Conservation (phyloP, 2,113 vertebrate species). For the Chaetura pelagica region DNA sequence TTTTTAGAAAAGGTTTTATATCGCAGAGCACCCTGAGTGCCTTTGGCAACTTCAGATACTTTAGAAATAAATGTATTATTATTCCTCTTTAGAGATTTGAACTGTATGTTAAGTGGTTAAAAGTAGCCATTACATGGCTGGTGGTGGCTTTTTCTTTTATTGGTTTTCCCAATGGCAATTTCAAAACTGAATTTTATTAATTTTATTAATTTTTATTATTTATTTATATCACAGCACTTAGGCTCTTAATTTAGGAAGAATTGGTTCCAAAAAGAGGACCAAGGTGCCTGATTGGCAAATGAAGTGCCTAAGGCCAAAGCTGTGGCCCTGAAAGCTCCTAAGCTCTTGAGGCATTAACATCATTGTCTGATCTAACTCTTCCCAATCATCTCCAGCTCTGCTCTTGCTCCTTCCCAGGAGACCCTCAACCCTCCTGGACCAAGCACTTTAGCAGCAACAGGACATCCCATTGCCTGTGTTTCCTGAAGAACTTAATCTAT, state of each 20-base stretch:
- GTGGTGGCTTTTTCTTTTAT: slow-evolving; percentile 67
- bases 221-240: slow-evolving; percentile 55
- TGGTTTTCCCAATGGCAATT: slow-evolving; percentile 61
- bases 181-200: slow-evolving; percentile 60
- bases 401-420: not conserved
- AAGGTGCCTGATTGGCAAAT: slow-evolving; percentile 6
- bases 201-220: slow-evolving; percentile 72
- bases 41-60: slow-evolving; percentile 71
- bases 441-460: not conserved
- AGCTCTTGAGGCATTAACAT: not conserved
- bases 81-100: slow-evolving; percentile 72
- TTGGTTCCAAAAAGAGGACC: not conserved
- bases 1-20: slow-evolving; percentile 67
- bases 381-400: not conserved
- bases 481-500: not conserved
- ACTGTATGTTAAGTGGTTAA: slow-evolving; percentile 71
- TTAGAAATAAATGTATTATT: slow-evolving; percentile 73
- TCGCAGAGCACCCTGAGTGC: slow-evolving; percentile 64
- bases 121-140: slow-evolving; percentile 70
- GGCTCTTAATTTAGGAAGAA: slow-evolving; percentile 22
- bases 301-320: slow-evolving; percentile 18
- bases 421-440: not conserved
- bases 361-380: not conserved
- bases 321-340: not conserved
- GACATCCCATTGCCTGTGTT: not conserved